Percentiles rank a stretch among this genome's conserved stretches.
Conservation (phyloP, 2,797 vertebrate species). For the Amblyraja radiata region DNA sequence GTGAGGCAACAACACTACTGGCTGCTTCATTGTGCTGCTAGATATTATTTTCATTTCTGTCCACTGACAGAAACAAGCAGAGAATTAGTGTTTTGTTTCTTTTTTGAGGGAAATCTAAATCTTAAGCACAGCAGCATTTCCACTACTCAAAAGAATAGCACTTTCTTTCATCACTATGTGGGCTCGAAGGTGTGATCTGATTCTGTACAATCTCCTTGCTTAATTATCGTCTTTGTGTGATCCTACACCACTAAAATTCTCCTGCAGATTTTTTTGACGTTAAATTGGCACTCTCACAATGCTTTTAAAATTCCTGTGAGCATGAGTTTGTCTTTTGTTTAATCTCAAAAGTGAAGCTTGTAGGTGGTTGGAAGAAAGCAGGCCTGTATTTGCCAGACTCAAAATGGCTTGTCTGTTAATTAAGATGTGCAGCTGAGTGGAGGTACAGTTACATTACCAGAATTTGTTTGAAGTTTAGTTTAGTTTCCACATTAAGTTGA, state of each 20-base stretch:
- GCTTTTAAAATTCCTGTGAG: not conserved
- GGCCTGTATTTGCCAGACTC: not conserved
- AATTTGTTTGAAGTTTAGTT: not conserved
- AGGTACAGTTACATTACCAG: no score
- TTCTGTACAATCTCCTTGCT: not conserved
- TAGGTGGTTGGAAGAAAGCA: not conserved
- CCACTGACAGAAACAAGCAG: not conserved
- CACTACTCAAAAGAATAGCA: not conserved
- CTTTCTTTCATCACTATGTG: not conserved
- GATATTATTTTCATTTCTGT: not conserved
- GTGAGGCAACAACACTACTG: no score
- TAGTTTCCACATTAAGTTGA: no score
- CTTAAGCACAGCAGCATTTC: not conserved
- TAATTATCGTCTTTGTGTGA: not conserved
- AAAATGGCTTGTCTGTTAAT: not conserved
- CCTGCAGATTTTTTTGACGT: not conserved
- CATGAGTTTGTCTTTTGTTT: not conserved
- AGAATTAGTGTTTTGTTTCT: not conserved
- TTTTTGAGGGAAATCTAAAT: not conserved
- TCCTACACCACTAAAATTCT: not conserved
- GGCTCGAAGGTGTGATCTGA: not conserved
- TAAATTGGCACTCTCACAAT: not conserved
- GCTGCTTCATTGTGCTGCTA: no score
- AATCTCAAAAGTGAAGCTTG: constrained; percentile 5
- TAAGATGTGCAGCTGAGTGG: not conserved